phyloP scores from a whole-genome alignment of 2,113 vertebrate genomes.

The Prunella himalayana region DNA sequence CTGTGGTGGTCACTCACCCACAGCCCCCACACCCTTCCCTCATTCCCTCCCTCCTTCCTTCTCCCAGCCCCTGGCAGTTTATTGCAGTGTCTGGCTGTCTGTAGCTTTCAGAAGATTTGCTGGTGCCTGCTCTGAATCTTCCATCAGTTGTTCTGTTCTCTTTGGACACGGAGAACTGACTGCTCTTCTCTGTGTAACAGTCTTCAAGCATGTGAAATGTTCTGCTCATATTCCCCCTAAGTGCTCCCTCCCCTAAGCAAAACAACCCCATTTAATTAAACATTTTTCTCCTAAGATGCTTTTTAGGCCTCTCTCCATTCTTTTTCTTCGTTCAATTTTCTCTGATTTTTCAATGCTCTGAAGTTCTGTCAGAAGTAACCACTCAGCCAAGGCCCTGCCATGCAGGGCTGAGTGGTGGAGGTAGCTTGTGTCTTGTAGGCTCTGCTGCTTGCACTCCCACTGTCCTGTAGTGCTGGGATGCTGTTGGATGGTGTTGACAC shows the following conservation, averaged over 20 bases:
- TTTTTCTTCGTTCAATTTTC: background rate
- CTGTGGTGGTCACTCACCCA: background rate
- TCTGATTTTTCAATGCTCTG: background rate
- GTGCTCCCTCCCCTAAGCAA: background rate
- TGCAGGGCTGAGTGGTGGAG: background rate
- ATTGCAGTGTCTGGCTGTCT: background rate
- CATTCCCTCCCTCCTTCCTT: background rate
- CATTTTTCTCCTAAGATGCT: background rate
- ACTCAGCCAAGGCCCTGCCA: background rate
- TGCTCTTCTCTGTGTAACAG: background rate
- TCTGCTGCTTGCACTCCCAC: background rate
- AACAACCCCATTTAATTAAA: background rate
- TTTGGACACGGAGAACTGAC: background rate
- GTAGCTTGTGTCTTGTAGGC: background rate
- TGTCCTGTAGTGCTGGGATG: rapidly evolving
- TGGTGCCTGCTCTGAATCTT: slow-evolving; percentile 14
- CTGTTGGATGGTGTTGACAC: background rate
- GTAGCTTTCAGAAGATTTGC: background rate
- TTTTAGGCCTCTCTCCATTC: background rate
- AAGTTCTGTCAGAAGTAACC: background rate
- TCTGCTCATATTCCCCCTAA: background rate
- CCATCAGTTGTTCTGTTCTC: slow-evolving; percentile 2
- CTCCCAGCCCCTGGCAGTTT: background rate
- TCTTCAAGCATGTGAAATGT: background rate
- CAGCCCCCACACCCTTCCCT: background rate